Conservation (phyloP, 2,888 invertebrate species). For the Lasiommata megera region DNA sequence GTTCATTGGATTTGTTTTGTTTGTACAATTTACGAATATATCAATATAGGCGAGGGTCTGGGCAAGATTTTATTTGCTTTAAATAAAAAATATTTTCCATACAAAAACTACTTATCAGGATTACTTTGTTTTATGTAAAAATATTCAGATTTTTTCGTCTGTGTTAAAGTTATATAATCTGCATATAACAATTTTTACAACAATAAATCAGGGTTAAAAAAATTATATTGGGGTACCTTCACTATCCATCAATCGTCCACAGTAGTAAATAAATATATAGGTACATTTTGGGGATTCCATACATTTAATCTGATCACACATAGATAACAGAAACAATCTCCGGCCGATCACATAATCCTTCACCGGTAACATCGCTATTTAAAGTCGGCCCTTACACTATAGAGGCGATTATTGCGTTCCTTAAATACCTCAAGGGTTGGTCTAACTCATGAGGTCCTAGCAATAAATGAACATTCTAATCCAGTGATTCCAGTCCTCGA, state of each 20-base stretch:
- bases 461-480: background rate
- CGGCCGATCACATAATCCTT: slow-evolving; percentile 59
- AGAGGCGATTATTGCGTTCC: slow-evolving; percentile 76
- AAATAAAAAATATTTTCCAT: no score
- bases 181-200: no score
- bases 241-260: no score
- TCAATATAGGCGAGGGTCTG: background rate
- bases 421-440: slow-evolving; percentile 50
- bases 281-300: background rate
- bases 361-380: slow-evolving; percentile 67
- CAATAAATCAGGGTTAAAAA: no score
- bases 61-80: no score
- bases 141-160: no score
- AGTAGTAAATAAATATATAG: no score
- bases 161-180: no score
- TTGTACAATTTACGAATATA: background rate
- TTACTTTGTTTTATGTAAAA: no score
- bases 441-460: slow-evolving; percentile 33
- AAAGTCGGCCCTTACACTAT: slow-evolving; percentile 68
- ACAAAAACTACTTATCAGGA: no score
- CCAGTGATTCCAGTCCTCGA: no score
- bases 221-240: no score
- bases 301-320: background rate
- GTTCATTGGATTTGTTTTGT: slow-evolving; percentile 1
- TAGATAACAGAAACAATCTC: slow-evolving; percentile 49